phyloP scores from a whole-genome alignment of 1,140 invertebrate species.

The Periplaneta americana region DNA sequence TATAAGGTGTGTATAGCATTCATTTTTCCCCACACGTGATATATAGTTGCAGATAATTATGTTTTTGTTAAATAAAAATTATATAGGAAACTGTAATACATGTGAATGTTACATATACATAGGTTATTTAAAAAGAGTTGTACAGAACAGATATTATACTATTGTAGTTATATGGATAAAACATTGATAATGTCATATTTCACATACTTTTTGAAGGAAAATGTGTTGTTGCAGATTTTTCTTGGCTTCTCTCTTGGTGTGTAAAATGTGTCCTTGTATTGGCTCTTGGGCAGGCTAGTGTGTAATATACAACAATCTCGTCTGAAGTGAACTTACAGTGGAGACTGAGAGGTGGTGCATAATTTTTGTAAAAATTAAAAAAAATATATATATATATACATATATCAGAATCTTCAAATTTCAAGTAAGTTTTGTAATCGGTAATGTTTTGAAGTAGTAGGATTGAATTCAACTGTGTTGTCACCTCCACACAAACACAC shows the following conservation, averaged over 20 bases:
- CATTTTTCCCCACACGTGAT: conserved; percentile 9
- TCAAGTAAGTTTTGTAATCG: conserved; percentile 3
- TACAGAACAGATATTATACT: conserved; percentile 5
- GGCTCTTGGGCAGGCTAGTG: neutral
- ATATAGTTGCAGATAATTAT: conserved; percentile 14
- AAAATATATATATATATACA: neutral
- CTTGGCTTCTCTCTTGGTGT: conserved; percentile 8
- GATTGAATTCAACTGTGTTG: neutral
- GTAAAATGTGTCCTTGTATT: neutral
- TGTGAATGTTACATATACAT: conserved; percentile 13
- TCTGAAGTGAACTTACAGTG: conserved; percentile 1
- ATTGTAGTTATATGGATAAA: conserved; percentile 9
- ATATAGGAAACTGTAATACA: conserved; percentile 11
- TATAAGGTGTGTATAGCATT: conserved; percentile 8
- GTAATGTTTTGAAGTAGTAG: neutral
- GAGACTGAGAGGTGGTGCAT: neutral
- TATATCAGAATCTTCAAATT: neutral
- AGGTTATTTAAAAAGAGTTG: conserved; percentile 11
- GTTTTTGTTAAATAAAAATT: conserved; percentile 4
- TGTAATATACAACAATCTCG: neutral
- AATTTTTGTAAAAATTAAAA: neutral
- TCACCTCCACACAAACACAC: neutral
- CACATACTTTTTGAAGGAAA: neutral
- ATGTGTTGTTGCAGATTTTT: neutral
- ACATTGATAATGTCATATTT: too few species aligned